Evolutionary conservation across 2,888 invertebrate species (phyloP), one percentile per base, ranked within the genome.

Genomic region (Papilio gigon): DNA sequence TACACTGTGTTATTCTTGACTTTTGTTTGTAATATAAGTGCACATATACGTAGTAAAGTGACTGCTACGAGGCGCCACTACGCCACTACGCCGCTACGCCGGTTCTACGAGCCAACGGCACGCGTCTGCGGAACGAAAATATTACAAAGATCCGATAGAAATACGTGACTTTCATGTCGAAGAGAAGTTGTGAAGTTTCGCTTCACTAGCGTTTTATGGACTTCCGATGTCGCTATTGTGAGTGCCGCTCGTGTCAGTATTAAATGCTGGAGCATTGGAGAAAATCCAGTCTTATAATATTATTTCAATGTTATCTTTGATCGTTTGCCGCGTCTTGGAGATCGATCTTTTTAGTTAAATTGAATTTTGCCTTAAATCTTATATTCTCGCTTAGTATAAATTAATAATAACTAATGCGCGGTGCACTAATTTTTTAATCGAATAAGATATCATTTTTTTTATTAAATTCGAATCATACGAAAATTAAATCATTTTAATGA

Each of bases 91-190:
- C 17, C n/a, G 40, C 53, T 59, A 22, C 35, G 59, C 59, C 53
- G 53, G 37, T 5, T 8, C 60, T 61, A 53, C 27, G 61, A 60
- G 69, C 65, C 61, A 44, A 8, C 44, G 14, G 60, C 37, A 50
- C 64, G 42, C 47, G 56, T 22, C 44, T 22, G 20, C 47, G 61
- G 53, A 70, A 60, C 53, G 58, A 70, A 70, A 66, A 70, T 70
- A 66, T 70, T 70, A 66, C 58, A 58, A 66, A 62, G 69, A 65
- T 65, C 69, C 61, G 69, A 70, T 70, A 70, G 65, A 59, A 65
- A 47, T 70, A 70, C 69, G 69, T 70, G 69, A 65, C 65, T 56
- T 56, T 37, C 65, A 65, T 70, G 47, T 58, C 27, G 50, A 68
- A 22, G 60, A 42, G 65, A 40, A 65, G 42, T 61, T 53, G 65